Evolutionary conservation across 1,140 invertebrate species (phyloP), one percentile per base, ranked within the genome.

Genomic region (Lordiphosa collinella): DNA sequence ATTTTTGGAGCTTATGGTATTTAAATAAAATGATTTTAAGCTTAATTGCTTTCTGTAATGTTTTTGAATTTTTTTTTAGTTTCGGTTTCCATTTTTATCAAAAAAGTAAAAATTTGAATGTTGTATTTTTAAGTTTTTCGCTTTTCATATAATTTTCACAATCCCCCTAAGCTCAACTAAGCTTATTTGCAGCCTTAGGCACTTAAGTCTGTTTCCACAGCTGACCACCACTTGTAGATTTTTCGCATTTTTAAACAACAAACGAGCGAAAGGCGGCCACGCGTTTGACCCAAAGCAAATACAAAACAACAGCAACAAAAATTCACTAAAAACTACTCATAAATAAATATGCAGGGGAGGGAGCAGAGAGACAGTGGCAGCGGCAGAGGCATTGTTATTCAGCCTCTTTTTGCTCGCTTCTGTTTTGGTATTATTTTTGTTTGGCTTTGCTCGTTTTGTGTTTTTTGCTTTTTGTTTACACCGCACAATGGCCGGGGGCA

Each of bases 141-240:
- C 3, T 3, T 18, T 18, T 18, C 18, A 25, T 25, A 1, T 25
- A 25, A 7, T 25, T 25, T 25, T 25, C 22, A 25, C 22, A 25
- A 25, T 25, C 2, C 22, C 6, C 22, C 22, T 25, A 25, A 25
- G 22, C 22, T 6, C 22, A 25, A 25, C 22, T 25, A 25, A 25
- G 22, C 22, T 25, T 60, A 79, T 69, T 69, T 74, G 9, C 53
- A 55, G 70, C 56, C 55, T 57, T 35, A 63, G 54, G 40, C 50
- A 48, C 36, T 43, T 36, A 29, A n/a, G 9, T 43, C 10, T 48
- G 11, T 44, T 22, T 51, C 25, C 16, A 35, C 18, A 37, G 53
- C 31, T 54, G 43, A 36, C 43, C 25, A 56, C 71, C 78, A 82
- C 76, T 82, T 82, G 78, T 76, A 59, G 76, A 76, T 82, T 82